Base-by-base conservation (phyloP, 2,797 vertebrate genomes). In the Enoplosus armatus region DNA sequence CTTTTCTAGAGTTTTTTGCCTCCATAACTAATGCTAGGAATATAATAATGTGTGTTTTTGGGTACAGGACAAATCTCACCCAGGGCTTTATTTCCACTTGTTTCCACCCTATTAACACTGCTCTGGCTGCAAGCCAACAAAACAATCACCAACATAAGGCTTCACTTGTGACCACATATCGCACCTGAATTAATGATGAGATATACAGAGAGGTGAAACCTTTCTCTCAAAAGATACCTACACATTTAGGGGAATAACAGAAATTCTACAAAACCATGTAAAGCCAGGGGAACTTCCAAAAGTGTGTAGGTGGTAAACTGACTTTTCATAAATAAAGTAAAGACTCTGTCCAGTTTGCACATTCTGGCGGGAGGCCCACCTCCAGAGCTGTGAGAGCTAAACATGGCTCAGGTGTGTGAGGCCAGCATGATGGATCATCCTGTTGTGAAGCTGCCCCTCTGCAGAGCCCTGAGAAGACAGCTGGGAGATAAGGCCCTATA, bases 341-440 rank as follows among this genome's bases (percentile, higher is more conserved):
- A 82, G 47, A 27, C 54, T 73, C 73, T 29, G 67, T 79, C 87
- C 76, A 73, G 80, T 61, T 79, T 85, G 77, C 60, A 66, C 22
- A 72, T 20, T 8, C 81, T 72, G 69, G 81, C 26, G 8, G 56
- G 70, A 82, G 50, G 84, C 77, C 86, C 80, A 74, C 77, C 75
- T 82, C 86, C 53, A 45, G 50, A 80, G 70, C 82, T 77, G 79
- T 59, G 80, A 81, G 84, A 84, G 60, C 89, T 64, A 80, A 86
- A 82, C 88, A 81, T 72, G 86, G 86, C 89, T 90, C 92, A 93
- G 91, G 91, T 92, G 92, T n/a, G 81, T 84, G 85, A 90, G 91
- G 86, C 91, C 89, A 75, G 80, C 85, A 82, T 93, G 94, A 94
- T 93, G 89, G 91, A 95, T 94, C 85, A 72, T 89, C 82, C 91